phyloP scores from a whole-genome alignment of 2,797 vertebrate genomes.

The Aselliscus stoliczkanus region DNA sequence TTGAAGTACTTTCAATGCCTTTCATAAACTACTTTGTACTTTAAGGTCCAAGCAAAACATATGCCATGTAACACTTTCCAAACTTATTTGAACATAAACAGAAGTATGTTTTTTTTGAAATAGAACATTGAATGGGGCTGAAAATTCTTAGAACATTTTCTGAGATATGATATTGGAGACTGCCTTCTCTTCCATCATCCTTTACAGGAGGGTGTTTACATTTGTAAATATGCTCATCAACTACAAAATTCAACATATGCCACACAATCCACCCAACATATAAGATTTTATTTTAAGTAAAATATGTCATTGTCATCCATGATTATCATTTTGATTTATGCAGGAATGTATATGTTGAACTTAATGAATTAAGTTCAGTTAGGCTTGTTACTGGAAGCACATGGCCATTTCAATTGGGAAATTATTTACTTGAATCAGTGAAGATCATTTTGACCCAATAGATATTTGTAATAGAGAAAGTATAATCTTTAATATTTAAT shows the following conservation, averaged over 20 bases:
- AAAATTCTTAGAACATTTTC: not conserved
- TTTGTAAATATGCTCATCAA: not conserved
- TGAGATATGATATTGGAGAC: not conserved
- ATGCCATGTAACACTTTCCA: not conserved
- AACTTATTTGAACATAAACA: not conserved
- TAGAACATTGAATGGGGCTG: not conserved
- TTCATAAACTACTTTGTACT: constrained; percentile 21
- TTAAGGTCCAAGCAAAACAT: not conserved
- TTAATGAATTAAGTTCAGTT: not conserved
- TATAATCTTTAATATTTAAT: not conserved
- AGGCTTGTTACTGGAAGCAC: not conserved
- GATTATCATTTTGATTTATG: not conserved
- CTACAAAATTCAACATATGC: not conserved
- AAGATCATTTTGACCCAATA: not conserved
- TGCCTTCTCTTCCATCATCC: rapidly evolving
- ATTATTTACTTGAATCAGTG: not conserved
- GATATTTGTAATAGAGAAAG: not conserved
- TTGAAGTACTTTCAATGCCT: not conserved
- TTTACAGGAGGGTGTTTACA: rapidly evolving
- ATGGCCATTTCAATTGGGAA: not conserved
- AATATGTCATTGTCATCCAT: not conserved
- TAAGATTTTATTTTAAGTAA: not conserved
- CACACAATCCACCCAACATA: not conserved
- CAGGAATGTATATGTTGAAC: not conserved
- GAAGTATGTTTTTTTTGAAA: not conserved